Evolutionary conservation across 2,888 invertebrate species (phyloP).

Genomic region (Rhyacophila evoluta): DNA sequence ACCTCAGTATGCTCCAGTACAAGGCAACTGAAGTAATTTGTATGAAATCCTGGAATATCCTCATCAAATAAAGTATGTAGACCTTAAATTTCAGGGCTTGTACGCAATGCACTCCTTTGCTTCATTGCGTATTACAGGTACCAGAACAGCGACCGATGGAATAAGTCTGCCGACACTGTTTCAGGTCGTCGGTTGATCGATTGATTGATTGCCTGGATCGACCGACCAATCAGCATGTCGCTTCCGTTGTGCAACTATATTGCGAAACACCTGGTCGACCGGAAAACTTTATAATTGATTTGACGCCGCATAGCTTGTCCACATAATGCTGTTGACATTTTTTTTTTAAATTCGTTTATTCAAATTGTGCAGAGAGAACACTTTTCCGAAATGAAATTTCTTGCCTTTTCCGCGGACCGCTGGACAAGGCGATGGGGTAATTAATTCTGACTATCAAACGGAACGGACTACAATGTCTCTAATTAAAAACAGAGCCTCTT

Average conservation of each 20-base stretch:
- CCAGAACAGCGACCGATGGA: no score
- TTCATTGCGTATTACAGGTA: no score
- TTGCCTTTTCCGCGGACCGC: not conserved
- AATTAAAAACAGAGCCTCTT: no score
- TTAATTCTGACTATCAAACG: not conserved
- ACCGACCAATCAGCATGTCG: not conserved
- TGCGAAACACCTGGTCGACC: not conserved
- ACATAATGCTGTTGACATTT: slow-evolving; percentile 13
- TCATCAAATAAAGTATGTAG: no score
- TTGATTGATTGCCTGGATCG: slow-evolving; percentile 1
- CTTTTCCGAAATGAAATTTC: not conserved
- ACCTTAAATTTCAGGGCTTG: no score
- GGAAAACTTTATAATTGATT: not conserved
- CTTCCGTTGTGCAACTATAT: not conserved
- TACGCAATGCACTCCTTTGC: no score
- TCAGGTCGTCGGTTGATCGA: not conserved
- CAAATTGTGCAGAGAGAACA: not conserved
- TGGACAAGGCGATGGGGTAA: not conserved
- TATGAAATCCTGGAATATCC: no score
- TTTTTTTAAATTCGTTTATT: not conserved
- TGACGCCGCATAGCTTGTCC: not conserved
- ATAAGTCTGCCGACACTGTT: not conserved
- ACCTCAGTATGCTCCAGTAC: no score
- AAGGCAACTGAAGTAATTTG: no score
- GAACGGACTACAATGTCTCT: not conserved